A percentile compares a stretch with the other conserved stretches of the same genome.
phyloP scores from a whole-genome alignment of 2,888 invertebrate genomes.

The Eurytoma californica region DNA sequence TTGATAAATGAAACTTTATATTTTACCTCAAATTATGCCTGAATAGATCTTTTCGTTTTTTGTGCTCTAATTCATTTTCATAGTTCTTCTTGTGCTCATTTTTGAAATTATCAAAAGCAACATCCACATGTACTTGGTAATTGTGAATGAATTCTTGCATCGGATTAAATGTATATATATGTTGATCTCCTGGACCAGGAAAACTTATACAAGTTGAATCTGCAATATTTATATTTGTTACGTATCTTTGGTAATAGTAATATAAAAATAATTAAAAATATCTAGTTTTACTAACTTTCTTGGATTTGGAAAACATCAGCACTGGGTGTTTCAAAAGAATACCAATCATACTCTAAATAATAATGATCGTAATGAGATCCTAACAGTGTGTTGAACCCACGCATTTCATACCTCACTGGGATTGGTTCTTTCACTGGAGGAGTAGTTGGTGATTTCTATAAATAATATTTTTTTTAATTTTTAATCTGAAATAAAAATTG shows the following conservation, averaged over 20 bases:
- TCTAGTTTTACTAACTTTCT: slow-evolving; percentile 75
- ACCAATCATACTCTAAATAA: slow-evolving; percentile 85
- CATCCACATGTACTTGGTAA: slow-evolving; percentile 82
- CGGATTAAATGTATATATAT: slow-evolving; percentile 91
- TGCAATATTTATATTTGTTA: slow-evolving; percentile 66
- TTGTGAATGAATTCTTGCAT: slow-evolving; percentile 92
- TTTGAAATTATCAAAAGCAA: slow-evolving; percentile 86
- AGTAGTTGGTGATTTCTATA: slow-evolving; percentile 66
- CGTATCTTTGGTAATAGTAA: not conserved
- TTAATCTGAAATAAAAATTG: slow-evolving; percentile 5
- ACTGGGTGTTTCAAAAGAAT: slow-evolving; percentile 80
- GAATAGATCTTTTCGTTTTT: slow-evolving; percentile 85
- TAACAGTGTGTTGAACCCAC: slow-evolving; percentile 92
- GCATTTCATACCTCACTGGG: slow-evolving; percentile 89
- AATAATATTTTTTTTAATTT: slow-evolving; percentile 15
- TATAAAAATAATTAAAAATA: not conserved
- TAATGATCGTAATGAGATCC: slow-evolving; percentile 98
- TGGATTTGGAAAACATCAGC: slow-evolving; percentile 83
- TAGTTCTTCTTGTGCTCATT: slow-evolving; percentile 84
- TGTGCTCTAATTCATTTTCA: slow-evolving; percentile 80
- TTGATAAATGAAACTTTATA: slow-evolving; percentile 51
- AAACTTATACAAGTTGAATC: slow-evolving; percentile 85
- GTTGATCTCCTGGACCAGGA: slow-evolving; percentile 89
- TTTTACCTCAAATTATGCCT: slow-evolving; percentile 87
- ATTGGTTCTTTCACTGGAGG: slow-evolving; percentile 66